Conservation (phyloP, 2,113 vertebrate genomes). For the Toxotes jaculatrix region DNA sequence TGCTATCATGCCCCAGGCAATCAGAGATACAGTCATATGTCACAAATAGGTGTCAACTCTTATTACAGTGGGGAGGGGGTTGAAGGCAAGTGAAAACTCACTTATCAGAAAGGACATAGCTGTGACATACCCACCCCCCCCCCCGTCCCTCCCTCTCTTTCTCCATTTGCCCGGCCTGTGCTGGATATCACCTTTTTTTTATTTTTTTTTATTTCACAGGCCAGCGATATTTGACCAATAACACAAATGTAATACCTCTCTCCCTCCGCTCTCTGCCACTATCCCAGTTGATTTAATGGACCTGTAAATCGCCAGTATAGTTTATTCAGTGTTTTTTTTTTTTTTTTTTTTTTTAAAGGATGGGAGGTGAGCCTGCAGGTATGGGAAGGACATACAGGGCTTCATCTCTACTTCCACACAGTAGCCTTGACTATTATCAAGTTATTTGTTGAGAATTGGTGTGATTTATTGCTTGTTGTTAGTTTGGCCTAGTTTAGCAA, state of each 20-base stretch:
- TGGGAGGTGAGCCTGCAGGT: constrained; percentile 53
- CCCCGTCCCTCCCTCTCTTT: constrained; percentile 51
- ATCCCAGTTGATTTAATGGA: constrained; percentile 71
- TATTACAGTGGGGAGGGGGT: constrained; percentile 81
- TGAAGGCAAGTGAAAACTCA: constrained; percentile 75
- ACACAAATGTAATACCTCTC: constrained; percentile 75
- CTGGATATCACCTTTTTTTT: constrained; percentile 65
- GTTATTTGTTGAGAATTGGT: constrained; percentile 67
- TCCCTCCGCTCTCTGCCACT: constrained; percentile 46
- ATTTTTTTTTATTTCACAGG: constrained; percentile 48
- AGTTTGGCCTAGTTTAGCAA: constrained; percentile 65
- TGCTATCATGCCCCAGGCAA: constrained; percentile 84
- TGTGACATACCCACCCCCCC: constrained; percentile 61
- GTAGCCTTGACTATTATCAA: constrained; percentile 58
- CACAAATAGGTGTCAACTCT: constrained; percentile 90
- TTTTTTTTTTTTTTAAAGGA: constrained; percentile 23
- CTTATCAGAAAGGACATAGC: constrained; percentile 86
- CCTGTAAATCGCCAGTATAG: constrained; percentile 69
- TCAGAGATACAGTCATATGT: constrained; percentile 86
- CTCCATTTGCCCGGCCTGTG: constrained; percentile 73
- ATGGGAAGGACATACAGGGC: constrained; percentile 47
- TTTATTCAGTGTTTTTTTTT: constrained; percentile 59
- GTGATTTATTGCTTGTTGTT: constrained; percentile 71
- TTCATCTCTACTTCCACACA: constrained; percentile 50
- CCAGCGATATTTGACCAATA: constrained; percentile 68